Evolutionary conservation across 2,888 invertebrate species (phyloP).

Genomic region (Trichacis sp.): DNA sequence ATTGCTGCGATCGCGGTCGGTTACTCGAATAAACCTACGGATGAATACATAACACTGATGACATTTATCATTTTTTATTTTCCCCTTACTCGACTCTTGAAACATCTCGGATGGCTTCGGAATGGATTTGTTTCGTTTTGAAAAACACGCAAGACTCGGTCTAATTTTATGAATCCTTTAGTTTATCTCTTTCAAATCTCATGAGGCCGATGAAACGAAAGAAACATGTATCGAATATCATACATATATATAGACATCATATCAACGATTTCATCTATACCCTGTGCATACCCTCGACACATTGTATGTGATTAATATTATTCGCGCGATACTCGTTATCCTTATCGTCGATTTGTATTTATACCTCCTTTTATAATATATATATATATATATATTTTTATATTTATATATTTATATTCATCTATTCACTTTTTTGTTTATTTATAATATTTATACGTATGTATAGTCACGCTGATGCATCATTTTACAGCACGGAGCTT

Average conservation of each 20-base stretch:
- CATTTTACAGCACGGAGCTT: slow-evolving; percentile 61
- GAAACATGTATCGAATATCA: slow-evolving; percentile 59
- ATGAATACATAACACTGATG: slow-evolving; percentile 63
- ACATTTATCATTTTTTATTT: slow-evolving; percentile 62
- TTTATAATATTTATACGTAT: slow-evolving; percentile 54
- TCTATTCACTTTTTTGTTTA: slow-evolving; percentile 51
- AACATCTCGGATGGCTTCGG: slow-evolving; percentile 45
- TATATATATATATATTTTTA: slow-evolving; percentile 46
- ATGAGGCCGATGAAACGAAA: slow-evolving; percentile 68
- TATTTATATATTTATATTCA: slow-evolving; percentile 51
- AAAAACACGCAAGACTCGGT: slow-evolving; percentile 63
- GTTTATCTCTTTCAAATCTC: slow-evolving; percentile 27
- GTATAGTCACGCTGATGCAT: slow-evolving; percentile 64
- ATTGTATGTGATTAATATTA: slow-evolving; percentile 60
- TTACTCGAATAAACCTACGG: slow-evolving; percentile 48
- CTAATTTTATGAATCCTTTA: slow-evolving; percentile 48
- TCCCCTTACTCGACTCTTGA: slow-evolving; percentile 34
- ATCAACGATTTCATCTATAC: slow-evolving; percentile 67
- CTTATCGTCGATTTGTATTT: slow-evolving; percentile 35
- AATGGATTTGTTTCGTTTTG: slow-evolving; percentile 57
- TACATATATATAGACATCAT: slow-evolving; percentile 65
- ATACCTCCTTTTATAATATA: slow-evolving; percentile 59
- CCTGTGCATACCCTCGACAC: slow-evolving; percentile 68
- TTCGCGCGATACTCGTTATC: slow-evolving; percentile 47
- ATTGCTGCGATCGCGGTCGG: slow-evolving; percentile 34